Conservation (phyloP, 2,113 vertebrate genomes). For the Tauraco erythrolophus region DNA sequence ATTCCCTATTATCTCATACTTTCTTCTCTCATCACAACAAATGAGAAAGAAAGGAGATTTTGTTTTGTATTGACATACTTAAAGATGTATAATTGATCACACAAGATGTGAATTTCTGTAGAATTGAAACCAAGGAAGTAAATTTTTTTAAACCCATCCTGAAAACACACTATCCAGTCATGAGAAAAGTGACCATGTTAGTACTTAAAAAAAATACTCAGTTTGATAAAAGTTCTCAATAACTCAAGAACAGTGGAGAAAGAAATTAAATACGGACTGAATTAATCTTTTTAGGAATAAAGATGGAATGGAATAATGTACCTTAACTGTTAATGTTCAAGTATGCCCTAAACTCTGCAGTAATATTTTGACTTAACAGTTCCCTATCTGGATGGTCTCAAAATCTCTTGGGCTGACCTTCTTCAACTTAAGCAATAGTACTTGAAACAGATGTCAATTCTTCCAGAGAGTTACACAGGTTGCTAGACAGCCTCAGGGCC, state of each 20-base stretch:
- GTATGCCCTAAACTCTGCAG: neutral
- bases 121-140: neutral
- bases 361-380: neutral
- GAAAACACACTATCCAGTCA: neutral
- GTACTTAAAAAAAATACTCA: neutral
- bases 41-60: neutral
- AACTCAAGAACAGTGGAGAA: neutral
- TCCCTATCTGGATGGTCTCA: neutral
- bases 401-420: neutral
- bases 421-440: neutral
- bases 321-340: neutral
- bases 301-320: neutral
- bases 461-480: neutral
- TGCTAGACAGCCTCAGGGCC: slow-evolving; percentile 10
- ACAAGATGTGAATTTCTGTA: neutral
- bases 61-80: neutral
- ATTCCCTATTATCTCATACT: neutral
- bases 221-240: neutral
- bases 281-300: neutral
- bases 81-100: neutral
- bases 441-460: slow-evolving; percentile 22
- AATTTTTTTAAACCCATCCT: neutral
- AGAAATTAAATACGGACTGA: neutral
- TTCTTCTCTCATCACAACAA: neutral
- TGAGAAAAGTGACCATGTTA: neutral